Evolutionary conservation across 2,888 invertebrate genomes (phyloP), one percentile per base, ranked within the genome.

Genomic region (Tenthredo amoena): DNA sequence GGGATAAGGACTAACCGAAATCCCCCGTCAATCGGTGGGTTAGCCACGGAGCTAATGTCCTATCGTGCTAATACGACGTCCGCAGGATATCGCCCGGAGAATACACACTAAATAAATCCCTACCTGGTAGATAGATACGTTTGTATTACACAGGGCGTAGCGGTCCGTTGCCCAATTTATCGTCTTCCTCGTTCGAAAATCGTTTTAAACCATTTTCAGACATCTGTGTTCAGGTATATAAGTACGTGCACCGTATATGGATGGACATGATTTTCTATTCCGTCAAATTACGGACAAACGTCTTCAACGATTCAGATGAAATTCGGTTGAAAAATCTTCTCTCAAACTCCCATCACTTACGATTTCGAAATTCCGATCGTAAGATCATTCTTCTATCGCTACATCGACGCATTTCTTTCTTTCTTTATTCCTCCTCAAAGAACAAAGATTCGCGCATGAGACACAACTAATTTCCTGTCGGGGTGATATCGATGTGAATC

Each of bases 11-110:
- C 37, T 81, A 58, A 81, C 58, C 40, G 18, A 62, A 81, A 81
- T 81, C 58, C 58, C 31, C 37, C 81, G 81, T 58, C 81, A 58
- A 81, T 81, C 81, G 81, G 81, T 81, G 58, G 81, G n/a, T 81
- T 58, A 58, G 58, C 81, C 58, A 26, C 81, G 6, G 37, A 81
- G 81, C 37, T 81, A 34, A 81, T 62, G 58, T 81, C 62, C 40
- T 40, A 31, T 77, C 55, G 55, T 31, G 77, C 50, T 77, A 77
- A 77, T 77, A 77, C 77, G 77, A 50, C 50, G 55, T 18, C 55
- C 76, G 58, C 55, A 40, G 58, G 81, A 81, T 81, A 40, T 81
- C 58, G 77, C 34, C 55, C 34, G 50, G 77, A 62, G 62, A 40
- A 58, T 62, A 40, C 58, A 58, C 79, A 81, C 62, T 55, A 9